These are phyloP conservation scores for Ailurus styani DNA, from an alignment of 2,113 vertebrate species.

Conservation along the genomic window DNA sequence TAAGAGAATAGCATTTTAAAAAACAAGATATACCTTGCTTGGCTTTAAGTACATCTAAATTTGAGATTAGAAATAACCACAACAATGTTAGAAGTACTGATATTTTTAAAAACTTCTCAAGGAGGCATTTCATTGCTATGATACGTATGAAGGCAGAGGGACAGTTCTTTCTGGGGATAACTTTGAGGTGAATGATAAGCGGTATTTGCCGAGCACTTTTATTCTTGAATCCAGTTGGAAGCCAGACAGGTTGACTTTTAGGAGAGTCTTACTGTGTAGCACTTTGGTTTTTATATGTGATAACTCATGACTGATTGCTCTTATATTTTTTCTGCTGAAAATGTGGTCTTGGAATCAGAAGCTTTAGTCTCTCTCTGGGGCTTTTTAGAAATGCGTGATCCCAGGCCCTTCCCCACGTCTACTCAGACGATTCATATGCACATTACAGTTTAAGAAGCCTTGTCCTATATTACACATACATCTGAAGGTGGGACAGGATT, in stretches of 20 bases:
- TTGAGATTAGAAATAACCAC: background rate
- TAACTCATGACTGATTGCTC: background rate
- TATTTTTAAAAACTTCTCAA: background rate
- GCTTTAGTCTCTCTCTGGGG: background rate
- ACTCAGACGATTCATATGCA: fast-evolving
- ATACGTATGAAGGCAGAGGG: background rate
- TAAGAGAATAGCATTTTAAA: background rate
- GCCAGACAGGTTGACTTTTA: background rate
- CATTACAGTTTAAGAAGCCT: background rate
- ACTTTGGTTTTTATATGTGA: background rate
- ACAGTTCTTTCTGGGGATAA: background rate
- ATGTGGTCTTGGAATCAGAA: background rate
- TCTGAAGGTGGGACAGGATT: background rate
- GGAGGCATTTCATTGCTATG: background rate
- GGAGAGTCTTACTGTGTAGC: background rate
- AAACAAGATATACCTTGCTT: background rate
- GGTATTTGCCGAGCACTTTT: background rate
- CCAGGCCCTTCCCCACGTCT: background rate
- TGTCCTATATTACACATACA: background rate
- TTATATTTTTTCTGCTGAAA: background rate
- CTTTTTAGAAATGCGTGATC: background rate
- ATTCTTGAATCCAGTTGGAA: background rate
- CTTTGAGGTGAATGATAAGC: background rate
- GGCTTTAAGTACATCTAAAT: background rate
- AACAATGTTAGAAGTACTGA: background rate